phyloP scores from a whole-genome alignment of 2,113 vertebrate species.

The Brachypodius melanocephalos region DNA sequence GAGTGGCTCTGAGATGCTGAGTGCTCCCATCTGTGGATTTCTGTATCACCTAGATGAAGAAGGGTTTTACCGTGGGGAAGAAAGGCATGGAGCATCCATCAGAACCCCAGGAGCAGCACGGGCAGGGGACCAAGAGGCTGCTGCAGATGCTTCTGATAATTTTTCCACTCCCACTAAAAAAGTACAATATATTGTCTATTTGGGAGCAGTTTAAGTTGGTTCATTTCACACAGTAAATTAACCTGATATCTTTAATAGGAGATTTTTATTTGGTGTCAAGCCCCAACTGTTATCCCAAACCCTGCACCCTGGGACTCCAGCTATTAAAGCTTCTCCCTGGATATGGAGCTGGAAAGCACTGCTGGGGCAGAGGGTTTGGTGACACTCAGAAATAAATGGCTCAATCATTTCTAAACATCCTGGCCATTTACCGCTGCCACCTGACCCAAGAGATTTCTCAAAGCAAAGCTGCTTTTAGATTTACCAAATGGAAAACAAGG shows the following conservation, averaged over 20 bases:
- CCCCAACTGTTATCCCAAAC: conserved; percentile 12
- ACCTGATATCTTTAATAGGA: conserved; percentile 39
- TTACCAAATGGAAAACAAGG: background rate
- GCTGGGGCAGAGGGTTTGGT: background rate
- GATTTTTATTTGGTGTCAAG: conserved; percentile 53
- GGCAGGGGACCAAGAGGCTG: background rate
- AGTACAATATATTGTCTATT: background rate
- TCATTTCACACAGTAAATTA: conserved; percentile 54
- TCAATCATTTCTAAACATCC: conserved; percentile 34
- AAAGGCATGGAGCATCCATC: background rate
- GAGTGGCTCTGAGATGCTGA: background rate
- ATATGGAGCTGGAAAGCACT: rapidly evolving
- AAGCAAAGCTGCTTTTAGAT: background rate
- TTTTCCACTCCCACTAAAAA: background rate
- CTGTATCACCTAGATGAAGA: background rate
- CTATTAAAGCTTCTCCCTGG: background rate
- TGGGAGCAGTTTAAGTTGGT: background rate
- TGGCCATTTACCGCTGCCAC: conserved; percentile 36
- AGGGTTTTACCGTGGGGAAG: background rate
- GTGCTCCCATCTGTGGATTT: background rate
- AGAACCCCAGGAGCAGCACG: background rate
- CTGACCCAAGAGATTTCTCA: background rate
- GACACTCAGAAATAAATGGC: conserved; percentile 42
- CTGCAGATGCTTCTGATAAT: background rate
- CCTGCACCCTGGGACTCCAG: background rate